A percentile compares a stretch with the other conserved stretches of the same genome.
Evolutionary conservation across 2,797 vertebrate species (phyloP).

Genomic region (Sitta carolinensis): DNA sequence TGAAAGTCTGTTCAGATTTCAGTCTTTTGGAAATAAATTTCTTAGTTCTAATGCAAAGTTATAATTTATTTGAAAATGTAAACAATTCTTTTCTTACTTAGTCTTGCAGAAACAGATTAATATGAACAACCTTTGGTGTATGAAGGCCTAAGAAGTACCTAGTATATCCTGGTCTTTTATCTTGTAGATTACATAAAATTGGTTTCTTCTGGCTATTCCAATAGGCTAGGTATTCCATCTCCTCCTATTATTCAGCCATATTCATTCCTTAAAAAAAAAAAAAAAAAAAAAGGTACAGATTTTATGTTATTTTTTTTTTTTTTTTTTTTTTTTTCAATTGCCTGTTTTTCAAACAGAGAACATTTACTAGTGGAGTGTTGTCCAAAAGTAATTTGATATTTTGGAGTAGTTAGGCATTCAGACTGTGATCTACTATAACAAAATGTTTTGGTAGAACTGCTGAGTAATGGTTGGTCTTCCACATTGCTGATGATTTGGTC

Average conservation of each 20-base stretch:
- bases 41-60: background rate
- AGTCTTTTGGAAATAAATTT: background rate
- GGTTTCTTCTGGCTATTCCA: background rate
- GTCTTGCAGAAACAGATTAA: background rate
- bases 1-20: background rate
- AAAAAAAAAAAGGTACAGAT: background rate
- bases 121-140: background rate
- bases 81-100: background rate
- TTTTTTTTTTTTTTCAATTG: background rate
- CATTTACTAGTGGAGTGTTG: background rate
- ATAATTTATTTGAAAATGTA: background rate
- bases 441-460: background rate
- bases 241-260: background rate
- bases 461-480: background rate
- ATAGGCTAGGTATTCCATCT: background rate
- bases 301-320: background rate
- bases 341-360: background rate
- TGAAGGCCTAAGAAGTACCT: background rate
- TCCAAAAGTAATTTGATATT: background rate
- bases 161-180: background rate
- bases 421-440: background rate
- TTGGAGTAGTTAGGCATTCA: background rate
- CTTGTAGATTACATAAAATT: background rate
- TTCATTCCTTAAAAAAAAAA: background rate
- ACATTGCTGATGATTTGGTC: background rate